These are phyloP conservation scores for Scatophagus argus DNA, from an alignment of 2,113 vertebrate genomes.

Conservation along the genomic window DNA sequence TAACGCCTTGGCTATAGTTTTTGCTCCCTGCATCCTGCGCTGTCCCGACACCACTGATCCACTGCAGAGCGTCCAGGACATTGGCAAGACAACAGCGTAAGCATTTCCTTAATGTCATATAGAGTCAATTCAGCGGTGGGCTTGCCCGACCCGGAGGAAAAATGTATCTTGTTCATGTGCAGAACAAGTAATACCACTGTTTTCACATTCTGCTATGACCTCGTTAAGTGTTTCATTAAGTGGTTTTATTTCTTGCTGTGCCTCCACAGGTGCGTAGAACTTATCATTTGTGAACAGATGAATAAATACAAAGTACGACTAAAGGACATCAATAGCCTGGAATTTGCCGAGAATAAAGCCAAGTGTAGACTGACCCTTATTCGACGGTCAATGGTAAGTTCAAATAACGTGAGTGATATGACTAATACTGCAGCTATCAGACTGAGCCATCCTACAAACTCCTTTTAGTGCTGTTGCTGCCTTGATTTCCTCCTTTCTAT, in stretches of 20 bases:
- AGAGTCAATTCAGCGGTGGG: background rate
- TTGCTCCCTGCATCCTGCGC: constrained; percentile 97
- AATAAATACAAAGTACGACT: constrained; percentile 96
- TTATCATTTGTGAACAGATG: constrained; percentile 97
- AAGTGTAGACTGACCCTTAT: constrained; percentile 95
- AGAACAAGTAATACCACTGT: background rate
- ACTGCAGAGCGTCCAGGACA: constrained; percentile 96
- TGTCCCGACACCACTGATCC: constrained; percentile 95
- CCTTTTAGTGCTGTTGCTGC: background rate
- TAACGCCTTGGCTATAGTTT: constrained; percentile 97
- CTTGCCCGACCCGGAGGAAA: background rate
- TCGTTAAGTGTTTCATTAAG: background rate
- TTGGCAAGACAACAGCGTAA: constrained; percentile 98
- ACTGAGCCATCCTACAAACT: background rate
- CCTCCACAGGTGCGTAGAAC: constrained; percentile 90
- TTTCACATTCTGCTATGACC: background rate
- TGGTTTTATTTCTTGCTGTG: background rate
- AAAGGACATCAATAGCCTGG: constrained; percentile 97
- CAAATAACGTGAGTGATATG: background rate
- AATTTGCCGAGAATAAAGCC: constrained; percentile 98
- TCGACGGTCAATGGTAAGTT: constrained; percentile 95
- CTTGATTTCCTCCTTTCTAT: constrained; percentile 41
- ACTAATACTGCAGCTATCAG: background rate
- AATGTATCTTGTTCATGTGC: constrained; percentile 22
- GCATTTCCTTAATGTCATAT: background rate